Conservation (phyloP, 2,113 vertebrate species). For the Myrmophylax atrothorax region DNA sequence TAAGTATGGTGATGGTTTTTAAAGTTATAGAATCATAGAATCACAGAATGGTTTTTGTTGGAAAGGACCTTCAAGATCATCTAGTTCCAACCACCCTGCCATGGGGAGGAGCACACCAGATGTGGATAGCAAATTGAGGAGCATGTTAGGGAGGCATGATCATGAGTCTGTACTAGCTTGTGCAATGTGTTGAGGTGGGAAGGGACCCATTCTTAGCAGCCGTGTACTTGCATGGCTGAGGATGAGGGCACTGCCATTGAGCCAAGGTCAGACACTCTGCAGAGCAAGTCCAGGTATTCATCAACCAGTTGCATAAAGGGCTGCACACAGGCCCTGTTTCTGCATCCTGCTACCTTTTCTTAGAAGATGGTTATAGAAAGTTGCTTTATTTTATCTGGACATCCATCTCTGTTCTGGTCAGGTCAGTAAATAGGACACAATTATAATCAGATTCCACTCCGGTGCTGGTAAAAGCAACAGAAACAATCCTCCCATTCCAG, state of each 20-base stretch:
- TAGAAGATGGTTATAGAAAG: neutral
- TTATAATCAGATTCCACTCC: neutral
- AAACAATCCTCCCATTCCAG: neutral
- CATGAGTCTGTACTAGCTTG: neutral
- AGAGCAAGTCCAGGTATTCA: neutral
- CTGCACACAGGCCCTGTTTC: neutral
- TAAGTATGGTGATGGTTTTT: neutral
- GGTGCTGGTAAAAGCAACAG: neutral
- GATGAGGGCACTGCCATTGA: neutral
- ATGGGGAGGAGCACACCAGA: neutral
- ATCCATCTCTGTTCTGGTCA: neutral
- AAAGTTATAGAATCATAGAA: neutral
- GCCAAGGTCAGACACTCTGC: accelerated
- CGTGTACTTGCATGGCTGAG: neutral
- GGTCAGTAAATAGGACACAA: neutral
- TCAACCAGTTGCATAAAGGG: neutral
- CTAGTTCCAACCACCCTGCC: neutral
- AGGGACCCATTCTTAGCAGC: neutral
- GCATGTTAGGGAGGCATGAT: neutral
- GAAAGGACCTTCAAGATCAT: neutral
- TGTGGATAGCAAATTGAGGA: neutral
- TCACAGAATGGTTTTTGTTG: neutral
- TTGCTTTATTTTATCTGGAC: neutral
- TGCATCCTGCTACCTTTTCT: neutral
- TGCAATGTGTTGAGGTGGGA: neutral